Evolutionary conservation across 1,140 invertebrate species (phyloP).

Genomic region (Penaeus chinensis): DNA sequence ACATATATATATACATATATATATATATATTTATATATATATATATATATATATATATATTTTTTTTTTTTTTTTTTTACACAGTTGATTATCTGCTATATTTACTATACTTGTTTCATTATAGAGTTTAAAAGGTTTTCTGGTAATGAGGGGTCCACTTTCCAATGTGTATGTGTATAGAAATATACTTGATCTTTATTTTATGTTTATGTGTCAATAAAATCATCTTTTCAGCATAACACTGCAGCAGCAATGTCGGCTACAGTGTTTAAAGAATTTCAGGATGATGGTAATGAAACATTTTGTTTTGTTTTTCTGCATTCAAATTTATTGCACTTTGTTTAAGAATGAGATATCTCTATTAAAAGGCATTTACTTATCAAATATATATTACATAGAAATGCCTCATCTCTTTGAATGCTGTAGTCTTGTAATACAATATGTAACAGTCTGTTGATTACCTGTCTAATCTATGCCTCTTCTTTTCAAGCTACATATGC

Average conservation of each 20-base stretch:
- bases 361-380: no score
- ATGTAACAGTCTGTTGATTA: not conserved
- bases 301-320: no score
- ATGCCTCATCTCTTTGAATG: not conserved
- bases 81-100: not conserved
- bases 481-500: constrained; percentile 69
- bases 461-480: not conserved
- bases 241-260: no score
- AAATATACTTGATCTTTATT: not conserved
- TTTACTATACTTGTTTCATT: not conserved
- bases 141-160: not conserved
- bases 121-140: not conserved
- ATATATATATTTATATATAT: constrained; percentile 37
- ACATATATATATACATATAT: constrained; percentile 34
- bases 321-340: no score
- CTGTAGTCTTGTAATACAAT: not conserved
- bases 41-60: constrained; percentile 22
- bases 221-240: no score
- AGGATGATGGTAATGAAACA: no score
- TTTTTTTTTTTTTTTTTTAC: not conserved
- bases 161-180: not conserved
- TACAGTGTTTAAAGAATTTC: no score
- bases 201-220: not conserved
- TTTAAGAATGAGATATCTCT: no score
- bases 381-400: no score